Evolutionary conservation across 2,113 vertebrate genomes (phyloP).

Genomic region (Rhegmatorhina hoffmannsi): DNA sequence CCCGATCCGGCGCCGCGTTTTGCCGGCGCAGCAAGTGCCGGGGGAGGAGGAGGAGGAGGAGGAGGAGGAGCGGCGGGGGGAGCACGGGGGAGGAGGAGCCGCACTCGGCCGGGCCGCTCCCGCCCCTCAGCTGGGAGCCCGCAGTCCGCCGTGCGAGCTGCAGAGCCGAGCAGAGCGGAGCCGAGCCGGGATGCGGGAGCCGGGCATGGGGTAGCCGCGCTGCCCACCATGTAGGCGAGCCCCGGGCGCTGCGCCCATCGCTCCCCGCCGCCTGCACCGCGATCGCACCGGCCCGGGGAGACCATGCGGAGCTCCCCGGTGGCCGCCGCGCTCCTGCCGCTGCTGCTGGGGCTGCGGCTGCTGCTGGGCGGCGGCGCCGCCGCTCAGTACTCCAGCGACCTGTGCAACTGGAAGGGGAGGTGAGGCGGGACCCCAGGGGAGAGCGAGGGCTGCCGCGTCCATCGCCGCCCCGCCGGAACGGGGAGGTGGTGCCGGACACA

Average conservation of each 20-base stretch:
- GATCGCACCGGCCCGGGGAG: neutral
- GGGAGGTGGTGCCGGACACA: neutral
- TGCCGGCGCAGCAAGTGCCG: neutral
- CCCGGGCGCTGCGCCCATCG: neutral
- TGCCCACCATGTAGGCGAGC: neutral
- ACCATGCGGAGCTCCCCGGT: constrained; percentile 66
- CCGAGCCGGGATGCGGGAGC: neutral
- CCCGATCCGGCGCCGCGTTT: neutral
- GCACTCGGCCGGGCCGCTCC: neutral
- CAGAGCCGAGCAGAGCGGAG: constrained; percentile 39
- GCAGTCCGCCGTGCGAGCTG: neutral
- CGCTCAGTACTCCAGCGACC: constrained; percentile 92
- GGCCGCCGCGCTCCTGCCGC: constrained; percentile 52
- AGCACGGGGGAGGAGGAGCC: neutral
- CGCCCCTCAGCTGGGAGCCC: constrained; percentile 60
- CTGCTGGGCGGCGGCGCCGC: constrained; percentile 77
- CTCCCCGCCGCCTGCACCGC: neutral
- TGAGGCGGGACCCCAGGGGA: constrained; percentile 62
- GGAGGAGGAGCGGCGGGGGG: neutral
- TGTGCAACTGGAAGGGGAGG: constrained; percentile 98
- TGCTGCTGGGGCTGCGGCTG: constrained; percentile 75
- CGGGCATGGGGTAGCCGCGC: constrained; percentile 47
- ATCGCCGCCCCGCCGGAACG: neutral
- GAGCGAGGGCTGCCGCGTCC: neutral
- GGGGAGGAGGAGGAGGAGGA: neutral